Conservation (phyloP, 2,113 vertebrate genomes). For the Serilophus lunatus region DNA sequence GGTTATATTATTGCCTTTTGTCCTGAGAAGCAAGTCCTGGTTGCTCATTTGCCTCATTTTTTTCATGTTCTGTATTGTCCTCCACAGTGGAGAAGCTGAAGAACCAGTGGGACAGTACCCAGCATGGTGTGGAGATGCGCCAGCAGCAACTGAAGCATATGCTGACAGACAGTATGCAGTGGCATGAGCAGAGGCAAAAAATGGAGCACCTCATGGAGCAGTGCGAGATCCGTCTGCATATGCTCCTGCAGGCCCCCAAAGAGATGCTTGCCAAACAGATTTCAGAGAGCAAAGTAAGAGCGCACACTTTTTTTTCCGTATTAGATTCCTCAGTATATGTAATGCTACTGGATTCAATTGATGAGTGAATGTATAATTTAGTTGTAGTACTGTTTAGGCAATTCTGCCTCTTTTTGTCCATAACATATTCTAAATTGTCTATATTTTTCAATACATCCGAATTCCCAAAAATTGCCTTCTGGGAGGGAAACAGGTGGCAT, state of each 20-base stretch:
- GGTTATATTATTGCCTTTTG: neutral
- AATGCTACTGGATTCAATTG: neutral
- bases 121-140: constrained; percentile 85
- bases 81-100: constrained; percentile 87
- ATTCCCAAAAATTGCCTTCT: neutral
- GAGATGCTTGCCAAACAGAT: constrained; percentile 86
- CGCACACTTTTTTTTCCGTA: rapidly evolving
- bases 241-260: constrained; percentile 77
- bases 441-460: neutral
- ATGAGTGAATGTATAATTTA: neutral
- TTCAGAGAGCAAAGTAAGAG: constrained; percentile 86
- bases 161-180: constrained; percentile 86
- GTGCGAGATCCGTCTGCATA: constrained; percentile 78
- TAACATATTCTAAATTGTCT: neutral
- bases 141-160: constrained; percentile 89
- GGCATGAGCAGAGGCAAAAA: constrained; percentile 85
- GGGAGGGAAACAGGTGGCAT: neutral
- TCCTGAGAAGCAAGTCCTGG: neutral
- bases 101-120: constrained; percentile 91
- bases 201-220: constrained; percentile 85
- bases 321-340: neutral
- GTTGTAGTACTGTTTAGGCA: neutral
- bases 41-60: neutral
- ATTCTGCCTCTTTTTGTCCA: neutral
- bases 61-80: neutral